These are phyloP conservation scores for Coelinius sp. DNA, from an alignment of 2,888 invertebrate species.

Conservation along the genomic window DNA sequence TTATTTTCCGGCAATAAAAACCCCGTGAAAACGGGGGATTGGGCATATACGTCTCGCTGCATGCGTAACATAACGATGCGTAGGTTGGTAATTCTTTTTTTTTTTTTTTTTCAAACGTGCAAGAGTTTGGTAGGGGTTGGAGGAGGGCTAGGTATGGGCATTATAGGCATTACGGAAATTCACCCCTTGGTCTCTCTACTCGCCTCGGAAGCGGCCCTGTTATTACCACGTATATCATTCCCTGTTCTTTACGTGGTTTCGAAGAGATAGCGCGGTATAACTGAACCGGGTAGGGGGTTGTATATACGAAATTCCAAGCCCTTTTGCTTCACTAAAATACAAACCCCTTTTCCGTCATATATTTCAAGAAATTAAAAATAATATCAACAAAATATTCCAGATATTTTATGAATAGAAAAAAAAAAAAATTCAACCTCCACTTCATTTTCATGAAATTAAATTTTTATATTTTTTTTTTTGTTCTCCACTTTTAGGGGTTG, in stretches of 20 bases:
- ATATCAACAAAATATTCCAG: background rate
- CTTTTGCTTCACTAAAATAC: conserved; percentile 16
- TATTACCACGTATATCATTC: conserved; percentile 67
- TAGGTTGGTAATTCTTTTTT: conserved; percentile 22
- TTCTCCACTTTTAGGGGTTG: conserved; percentile 30
- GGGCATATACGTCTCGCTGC: conserved; percentile 18
- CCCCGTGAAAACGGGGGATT: conserved; percentile 51
- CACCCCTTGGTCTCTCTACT: conserved; percentile 56
- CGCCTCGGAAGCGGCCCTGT: conserved; percentile 58
- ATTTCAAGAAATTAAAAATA: conserved; percentile 32
- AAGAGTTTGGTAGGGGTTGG: background rate
- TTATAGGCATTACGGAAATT: conserved; percentile 65
- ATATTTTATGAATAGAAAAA: background rate
- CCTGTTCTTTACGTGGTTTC: conserved; percentile 56
- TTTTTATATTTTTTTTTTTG: conserved; percentile 17
- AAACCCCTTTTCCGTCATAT: conserved; percentile 14
- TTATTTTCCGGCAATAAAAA: conserved; percentile 61
- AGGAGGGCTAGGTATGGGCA: conserved; percentile 48
- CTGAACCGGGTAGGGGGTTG: conserved; percentile 53
- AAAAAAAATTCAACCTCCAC: too few relatives aligned
- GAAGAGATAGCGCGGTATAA: conserved; percentile 49
- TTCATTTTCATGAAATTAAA: too few relatives aligned
- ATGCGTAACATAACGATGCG: conserved; percentile 46
- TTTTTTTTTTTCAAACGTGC: background rate
- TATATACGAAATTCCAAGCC: conserved; percentile 59